Evolutionary conservation across 2,888 invertebrate species (phyloP).

Genomic region (Herminia tarsipennalis): DNA sequence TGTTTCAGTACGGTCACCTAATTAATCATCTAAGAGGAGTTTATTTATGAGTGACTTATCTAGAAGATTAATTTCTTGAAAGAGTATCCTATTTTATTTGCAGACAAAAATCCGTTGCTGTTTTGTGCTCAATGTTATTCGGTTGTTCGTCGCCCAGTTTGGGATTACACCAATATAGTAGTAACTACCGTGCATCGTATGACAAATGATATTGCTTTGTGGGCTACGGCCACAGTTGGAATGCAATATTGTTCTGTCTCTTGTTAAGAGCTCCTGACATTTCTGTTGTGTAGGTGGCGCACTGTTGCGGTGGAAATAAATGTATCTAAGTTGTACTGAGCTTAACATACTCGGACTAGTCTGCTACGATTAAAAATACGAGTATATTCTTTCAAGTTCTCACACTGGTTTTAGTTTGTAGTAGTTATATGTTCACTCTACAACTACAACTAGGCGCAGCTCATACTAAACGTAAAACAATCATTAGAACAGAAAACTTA

Average conservation of each 20-base stretch:
- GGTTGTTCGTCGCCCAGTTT: slow-evolving; percentile 31
- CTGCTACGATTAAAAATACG: slow-evolving; percentile 15
- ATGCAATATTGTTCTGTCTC: slow-evolving; percentile 68
- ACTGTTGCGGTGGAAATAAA: slow-evolving; percentile 20
- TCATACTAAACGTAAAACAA: too few species aligned
- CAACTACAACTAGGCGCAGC: too few species aligned
- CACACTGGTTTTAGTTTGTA: too few species aligned
- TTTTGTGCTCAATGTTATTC: slow-evolving; percentile 21
- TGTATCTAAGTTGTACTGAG: slow-evolving; percentile 9
- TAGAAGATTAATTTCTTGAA: slow-evolving; percentile 22
- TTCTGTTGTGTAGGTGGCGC: slow-evolving; percentile 31
- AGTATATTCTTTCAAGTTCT: slow-evolving; percentile 13
- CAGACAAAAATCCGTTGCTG: not conserved
- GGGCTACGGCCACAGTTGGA: slow-evolving; percentile 50
- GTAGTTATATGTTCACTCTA: too few species aligned
- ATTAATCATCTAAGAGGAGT: slow-evolving; percentile 53
- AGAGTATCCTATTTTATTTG: slow-evolving; percentile 6
- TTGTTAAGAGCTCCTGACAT: slow-evolving; percentile 54
- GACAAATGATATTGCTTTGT: slow-evolving; percentile 68
- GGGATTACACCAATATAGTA: slow-evolving; percentile 43
- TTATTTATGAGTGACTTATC: slow-evolving; percentile 40
- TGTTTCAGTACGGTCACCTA: slow-evolving; percentile 61
- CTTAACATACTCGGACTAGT: not conserved
- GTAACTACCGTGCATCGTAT: slow-evolving; percentile 48
- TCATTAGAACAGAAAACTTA: too few species aligned